Conservation (phyloP, 2,113 vertebrate species). For the Anarrhichthys ocellatus region DNA sequence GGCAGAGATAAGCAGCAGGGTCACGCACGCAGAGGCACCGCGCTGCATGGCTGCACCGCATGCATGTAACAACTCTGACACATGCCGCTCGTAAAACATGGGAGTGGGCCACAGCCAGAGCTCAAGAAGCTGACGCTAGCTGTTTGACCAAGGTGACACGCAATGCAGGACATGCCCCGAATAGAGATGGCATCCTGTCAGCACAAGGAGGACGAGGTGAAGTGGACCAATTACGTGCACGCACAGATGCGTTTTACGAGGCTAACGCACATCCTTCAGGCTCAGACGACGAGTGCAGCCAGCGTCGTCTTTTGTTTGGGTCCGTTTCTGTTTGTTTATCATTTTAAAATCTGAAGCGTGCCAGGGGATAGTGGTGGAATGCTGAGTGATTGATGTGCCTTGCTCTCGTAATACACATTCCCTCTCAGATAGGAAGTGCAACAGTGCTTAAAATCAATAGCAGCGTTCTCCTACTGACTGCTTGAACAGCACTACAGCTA, state of each 20-base stretch:
- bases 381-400: slow-evolving; percentile 83
- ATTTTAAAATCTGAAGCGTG: slow-evolving; percentile 69
- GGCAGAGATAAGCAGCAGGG: slow-evolving; percentile 79
- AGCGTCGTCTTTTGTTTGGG: slow-evolving; percentile 58
- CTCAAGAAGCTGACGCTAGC: slow-evolving; percentile 76
- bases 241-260: slow-evolving; percentile 36
- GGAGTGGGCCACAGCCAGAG: slow-evolving; percentile 57
- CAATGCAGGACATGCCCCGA: slow-evolving; percentile 67
- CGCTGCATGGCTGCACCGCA: slow-evolving; percentile 63
- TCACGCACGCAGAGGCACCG: slow-evolving; percentile 50
- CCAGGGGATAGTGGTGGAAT: slow-evolving; percentile 70
- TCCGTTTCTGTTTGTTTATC: slow-evolving; percentile 77
- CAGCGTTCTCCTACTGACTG: slow-evolving; percentile 82
- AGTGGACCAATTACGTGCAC: slow-evolving; percentile 46
- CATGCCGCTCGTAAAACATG: slow-evolving; percentile 70
- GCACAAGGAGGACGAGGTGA: slow-evolving; percentile 61
- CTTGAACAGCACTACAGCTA: slow-evolving; percentile 85
- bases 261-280: slow-evolving; percentile 9
- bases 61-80: slow-evolving; percentile 67
- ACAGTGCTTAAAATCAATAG: slow-evolving; percentile 86
- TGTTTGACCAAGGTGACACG: slow-evolving; percentile 79
- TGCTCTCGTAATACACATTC: slow-evolving; percentile 83
- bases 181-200: slow-evolving; percentile 73
- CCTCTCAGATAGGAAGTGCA: slow-evolving; percentile 84
- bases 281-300: background rate